Evolutionary conservation across 2,113 vertebrate species (phyloP).

Genomic region (Melanocharis versteri): DNA sequence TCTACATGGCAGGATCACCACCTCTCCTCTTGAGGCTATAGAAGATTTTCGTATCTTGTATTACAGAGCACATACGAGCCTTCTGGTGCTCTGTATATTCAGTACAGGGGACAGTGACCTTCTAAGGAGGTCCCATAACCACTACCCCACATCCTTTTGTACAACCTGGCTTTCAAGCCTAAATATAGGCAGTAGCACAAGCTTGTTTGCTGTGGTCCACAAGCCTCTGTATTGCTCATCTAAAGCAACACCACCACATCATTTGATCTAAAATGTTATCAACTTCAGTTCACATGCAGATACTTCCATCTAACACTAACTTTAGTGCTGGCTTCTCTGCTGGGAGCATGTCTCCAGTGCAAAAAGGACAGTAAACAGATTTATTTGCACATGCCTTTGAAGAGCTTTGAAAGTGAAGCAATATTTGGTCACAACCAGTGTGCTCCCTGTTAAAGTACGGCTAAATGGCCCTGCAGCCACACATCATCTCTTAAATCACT

Average conservation of each 20-base stretch:
- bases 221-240: not conserved
- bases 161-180: not conserved
- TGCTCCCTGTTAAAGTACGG: not conserved
- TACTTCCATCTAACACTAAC: not conserved
- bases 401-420: not conserved
- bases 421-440: not conserved
- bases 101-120: not conserved
- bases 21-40: not conserved
- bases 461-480: not conserved
- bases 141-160: accelerated
- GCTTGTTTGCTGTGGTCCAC: not conserved
- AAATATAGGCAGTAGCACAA: not conserved
- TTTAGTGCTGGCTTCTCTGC: not conserved
- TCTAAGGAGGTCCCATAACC: not conserved
- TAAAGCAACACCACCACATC: not conserved
- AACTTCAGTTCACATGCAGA: not conserved
- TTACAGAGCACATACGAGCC: not conserved
- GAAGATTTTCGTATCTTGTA: not conserved
- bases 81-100: not conserved
- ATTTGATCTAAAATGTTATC: not conserved
- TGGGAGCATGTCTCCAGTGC: not conserved
- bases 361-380: not conserved
- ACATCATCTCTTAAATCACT: not conserved
- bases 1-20: not conserved
- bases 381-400: not conserved